Evolutionary conservation across 2,888 invertebrate species (phyloP).

Genomic region (Unio delphinus): DNA sequence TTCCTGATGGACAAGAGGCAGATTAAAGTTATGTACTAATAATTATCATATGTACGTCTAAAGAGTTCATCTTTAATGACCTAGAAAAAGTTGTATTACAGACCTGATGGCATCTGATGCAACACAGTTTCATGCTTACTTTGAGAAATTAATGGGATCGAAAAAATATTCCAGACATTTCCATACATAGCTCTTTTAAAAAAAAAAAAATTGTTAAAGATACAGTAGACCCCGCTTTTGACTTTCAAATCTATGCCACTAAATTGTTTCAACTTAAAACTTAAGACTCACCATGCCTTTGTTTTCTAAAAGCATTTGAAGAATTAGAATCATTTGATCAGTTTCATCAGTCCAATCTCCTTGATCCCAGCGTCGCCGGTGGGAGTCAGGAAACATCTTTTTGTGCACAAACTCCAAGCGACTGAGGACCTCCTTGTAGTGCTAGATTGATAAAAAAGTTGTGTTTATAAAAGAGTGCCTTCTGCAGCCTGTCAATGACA

Average conservation of each 20-base stretch:
- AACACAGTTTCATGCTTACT: too few relatives aligned
- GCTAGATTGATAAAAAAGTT: slow-evolving; percentile 15
- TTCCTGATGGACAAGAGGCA: too few relatives aligned
- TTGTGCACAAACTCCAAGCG: slow-evolving; percentile 60
- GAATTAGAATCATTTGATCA: slow-evolving; percentile 71
- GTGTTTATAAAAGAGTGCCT: too few relatives aligned
- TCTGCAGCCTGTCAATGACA: too few relatives aligned
- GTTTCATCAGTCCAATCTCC: slow-evolving; percentile 72
- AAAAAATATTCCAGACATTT: too few relatives aligned
- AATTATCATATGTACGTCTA: too few relatives aligned
- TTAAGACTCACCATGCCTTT: slow-evolving; percentile 62
- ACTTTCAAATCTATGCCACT: not conserved
- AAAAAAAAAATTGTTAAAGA: not conserved
- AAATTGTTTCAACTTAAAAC: not conserved
- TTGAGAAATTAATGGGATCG: too few relatives aligned
- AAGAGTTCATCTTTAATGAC: too few relatives aligned
- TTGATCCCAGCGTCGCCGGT: slow-evolving; percentile 66
- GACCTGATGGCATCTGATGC: too few relatives aligned
- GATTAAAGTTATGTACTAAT: too few relatives aligned
- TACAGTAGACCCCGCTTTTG: not conserved
- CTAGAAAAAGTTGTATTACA: too few relatives aligned
- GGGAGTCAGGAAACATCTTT: slow-evolving; percentile 60
- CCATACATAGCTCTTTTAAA: too few relatives aligned
- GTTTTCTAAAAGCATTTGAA: slow-evolving; percentile 69
- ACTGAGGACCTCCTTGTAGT: slow-evolving; percentile 45